Evolutionary conservation across 1,140 invertebrate species (phyloP).

Genomic region (Helicoverpa zea): DNA sequence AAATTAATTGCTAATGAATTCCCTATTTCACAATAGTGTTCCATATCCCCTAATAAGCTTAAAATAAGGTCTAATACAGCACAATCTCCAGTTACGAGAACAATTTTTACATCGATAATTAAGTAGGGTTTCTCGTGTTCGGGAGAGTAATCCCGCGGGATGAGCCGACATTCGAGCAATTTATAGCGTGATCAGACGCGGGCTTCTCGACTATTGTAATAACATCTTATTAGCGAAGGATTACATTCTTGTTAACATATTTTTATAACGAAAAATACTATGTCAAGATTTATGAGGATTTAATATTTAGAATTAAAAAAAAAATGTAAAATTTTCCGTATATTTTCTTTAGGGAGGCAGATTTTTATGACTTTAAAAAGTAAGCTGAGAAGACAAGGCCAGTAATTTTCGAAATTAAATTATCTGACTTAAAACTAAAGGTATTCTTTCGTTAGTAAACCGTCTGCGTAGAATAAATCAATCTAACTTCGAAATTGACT

Average conservation of each 20-base stretch:
- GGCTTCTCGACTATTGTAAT: not conserved
- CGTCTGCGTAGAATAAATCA: not conserved
- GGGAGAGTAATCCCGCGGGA: not conserved
- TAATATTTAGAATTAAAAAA: not conserved
- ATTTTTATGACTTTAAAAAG: too few species aligned
- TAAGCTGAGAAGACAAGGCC: too few species aligned
- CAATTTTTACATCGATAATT: constrained; percentile 16
- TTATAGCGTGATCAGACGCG: not conserved
- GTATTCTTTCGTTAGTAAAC: not conserved
- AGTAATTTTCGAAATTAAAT: too few species aligned
- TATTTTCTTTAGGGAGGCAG: too few species aligned
- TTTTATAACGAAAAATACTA: not conserved
- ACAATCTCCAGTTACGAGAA: not conserved
- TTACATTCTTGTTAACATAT: not conserved
- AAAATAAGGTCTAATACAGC: not conserved
- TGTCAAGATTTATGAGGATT: not conserved
- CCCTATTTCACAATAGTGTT: too few species aligned
- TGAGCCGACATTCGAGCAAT: not conserved
- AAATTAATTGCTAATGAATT: too few species aligned
- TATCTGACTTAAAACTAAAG: not conserved
- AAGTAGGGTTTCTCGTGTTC: not conserved
- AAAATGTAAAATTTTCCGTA: too few species aligned
- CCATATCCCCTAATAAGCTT: not conserved
- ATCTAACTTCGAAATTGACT: constrained; percentile 33
- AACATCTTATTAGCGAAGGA: not conserved